These are phyloP conservation scores for Drosophila stalkeri DNA, from an alignment of 2,888 invertebrate genomes.

Conservation along the genomic window DNA sequence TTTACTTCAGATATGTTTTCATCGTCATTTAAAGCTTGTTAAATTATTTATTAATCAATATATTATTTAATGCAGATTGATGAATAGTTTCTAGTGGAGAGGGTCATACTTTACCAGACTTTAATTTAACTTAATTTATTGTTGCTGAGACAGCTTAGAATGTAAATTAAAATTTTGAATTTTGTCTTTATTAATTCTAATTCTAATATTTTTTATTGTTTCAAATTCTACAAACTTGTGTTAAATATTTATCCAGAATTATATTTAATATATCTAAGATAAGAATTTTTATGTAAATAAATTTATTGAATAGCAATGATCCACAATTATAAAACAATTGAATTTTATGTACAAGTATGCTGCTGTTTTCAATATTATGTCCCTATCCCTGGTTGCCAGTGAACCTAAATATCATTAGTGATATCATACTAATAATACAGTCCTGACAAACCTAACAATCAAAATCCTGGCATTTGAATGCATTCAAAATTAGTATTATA, in stretches of 20 bases:
- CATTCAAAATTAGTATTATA: background rate
- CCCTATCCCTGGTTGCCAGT: background rate
- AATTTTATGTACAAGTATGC: background rate
- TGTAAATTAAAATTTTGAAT: too few species aligned
- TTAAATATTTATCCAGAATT: background rate
- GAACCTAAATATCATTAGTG: background rate
- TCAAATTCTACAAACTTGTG: background rate
- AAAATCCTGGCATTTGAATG: background rate
- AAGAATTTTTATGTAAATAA: background rate
- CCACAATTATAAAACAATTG: background rate
- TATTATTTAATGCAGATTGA: background rate
- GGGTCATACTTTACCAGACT: too few species aligned
- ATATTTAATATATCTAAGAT: background rate
- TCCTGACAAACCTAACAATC: background rate
- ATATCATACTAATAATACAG: background rate
- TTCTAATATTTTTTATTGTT: background rate
- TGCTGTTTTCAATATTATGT: background rate
- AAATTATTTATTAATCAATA: background rate
- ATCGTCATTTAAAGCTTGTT: background rate
- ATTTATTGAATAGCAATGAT: background rate
- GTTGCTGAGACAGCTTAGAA: too few species aligned
- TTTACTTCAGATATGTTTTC: background rate
- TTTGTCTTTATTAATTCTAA: background rate
- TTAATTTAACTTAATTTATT: too few species aligned
- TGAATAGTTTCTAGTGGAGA: background rate